Base-by-base conservation (phyloP, 2,797 vertebrate species). In the Darevskia nairensis region DNA sequence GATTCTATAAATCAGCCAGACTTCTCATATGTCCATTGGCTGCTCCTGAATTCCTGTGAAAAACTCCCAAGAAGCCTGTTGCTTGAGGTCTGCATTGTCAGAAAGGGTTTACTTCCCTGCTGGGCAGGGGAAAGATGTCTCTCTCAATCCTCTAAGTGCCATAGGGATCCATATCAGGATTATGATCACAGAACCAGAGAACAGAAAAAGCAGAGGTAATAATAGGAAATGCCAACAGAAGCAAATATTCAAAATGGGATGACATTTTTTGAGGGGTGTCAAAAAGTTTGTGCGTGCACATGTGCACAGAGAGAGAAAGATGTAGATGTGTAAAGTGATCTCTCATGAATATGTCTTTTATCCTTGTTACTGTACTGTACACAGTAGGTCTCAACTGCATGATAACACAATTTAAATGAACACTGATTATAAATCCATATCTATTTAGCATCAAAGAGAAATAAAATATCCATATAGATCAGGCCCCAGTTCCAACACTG, bases 1-100 rank as follows among this genome's bases (percentile, higher is more conserved):
- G 23, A 21, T 88, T 74, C 89, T 94, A 95, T 92, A 90, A 92
- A 29, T 87, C 90, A 80, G 32, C 81, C 32, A 50, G 23, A 21
- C 19, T 83, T 23, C 19, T 68, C 88, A 32, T 78, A 84, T 90
- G 79, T 90, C 93, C 88, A 50, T 85, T 85, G 86, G 82, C 64
- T 90, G 46, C 71, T 92, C 90, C 89, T 86, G 85, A 78, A 84
- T 29, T 76, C 89, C 84, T 41, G 15, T 50, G 50, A 50, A 0
- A 82, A 78, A 76, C 50, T 23, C 64, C 85, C 80, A 83, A 76
- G 6, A 74, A 0, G 0, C 85, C 81, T 83, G 50, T 1, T 88
- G 74, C 71, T 71, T 66, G 72, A 90, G 86, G 86, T 89, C 79
- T 69, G 80, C 74, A 82, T 88, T 61, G 55, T 82, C 86, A 91